Base-by-base conservation (phyloP, 2,113 vertebrate species). In the Notarius quadriscutis region DNA sequence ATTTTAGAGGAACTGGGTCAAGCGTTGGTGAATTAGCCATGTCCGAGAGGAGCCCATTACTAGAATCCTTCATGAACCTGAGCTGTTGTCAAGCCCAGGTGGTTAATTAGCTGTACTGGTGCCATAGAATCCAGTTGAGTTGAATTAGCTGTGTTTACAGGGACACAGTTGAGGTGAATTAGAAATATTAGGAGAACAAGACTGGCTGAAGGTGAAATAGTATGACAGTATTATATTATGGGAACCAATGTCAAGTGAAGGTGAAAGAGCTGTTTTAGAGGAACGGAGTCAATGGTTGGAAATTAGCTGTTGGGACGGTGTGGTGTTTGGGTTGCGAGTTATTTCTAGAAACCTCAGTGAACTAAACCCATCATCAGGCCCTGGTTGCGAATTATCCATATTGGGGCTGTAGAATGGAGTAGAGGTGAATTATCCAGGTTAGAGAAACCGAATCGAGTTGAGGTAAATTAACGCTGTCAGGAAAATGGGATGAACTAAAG, bases 61-160 rank as follows among this genome's bases (percentile, higher is more conserved):
- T 34, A 30, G 27, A 17, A 69, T n/a, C 65, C 65, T 27, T 12
- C 27, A 4, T 27, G 65, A 27, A 67, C 10, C 65, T 14, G 11
- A 27, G 9, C 10, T 67, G n/a, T 67, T 4, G 25, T 41, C 17
- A 72, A 12, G 69, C 34, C 69, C 34, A 18, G 30, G 69, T 72
- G 69, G 30, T 12, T n/a, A 67, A 67, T 27, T 27, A 67, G 10
- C 65, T 14, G n/a, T 27, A 27, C 27, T 67, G 11, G n/a, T 30
- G 7, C 67, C n/a, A 18, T 10, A 51, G 57, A 88, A 57, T 84
- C 63, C 7, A 34, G 84, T 55, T 9, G 77, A 81, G 30, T 84
- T 58, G 74, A 69, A 69, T 71, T 67, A 88, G 27, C 55, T 4
- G 2, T 53, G n/a, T 57, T 75, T 20, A 7, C 34, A 74, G 34